Evolutionary conservation across 1,140 invertebrate genomes (phyloP).

Genomic region (Copidosoma floridanum): DNA sequence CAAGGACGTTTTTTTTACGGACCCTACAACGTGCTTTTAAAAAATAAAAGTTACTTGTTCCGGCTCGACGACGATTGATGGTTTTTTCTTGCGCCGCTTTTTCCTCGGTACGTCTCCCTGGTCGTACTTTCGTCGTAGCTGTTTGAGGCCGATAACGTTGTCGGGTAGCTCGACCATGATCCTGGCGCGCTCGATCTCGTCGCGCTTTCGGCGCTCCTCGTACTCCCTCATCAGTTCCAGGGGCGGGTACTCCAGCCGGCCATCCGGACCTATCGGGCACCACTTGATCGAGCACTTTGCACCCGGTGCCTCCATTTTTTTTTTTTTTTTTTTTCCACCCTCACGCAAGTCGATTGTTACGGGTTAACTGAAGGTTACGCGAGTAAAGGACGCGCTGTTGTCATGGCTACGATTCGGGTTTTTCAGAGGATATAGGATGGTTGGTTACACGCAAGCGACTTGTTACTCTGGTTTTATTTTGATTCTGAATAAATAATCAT

Average conservation of each 20-base stretch:
- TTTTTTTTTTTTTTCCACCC: no score
- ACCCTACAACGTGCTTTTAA: slow-evolving; percentile 20
- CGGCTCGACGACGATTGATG: no score
- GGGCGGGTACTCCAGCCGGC: slow-evolving; percentile 54
- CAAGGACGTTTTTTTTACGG: slow-evolving; percentile 19
- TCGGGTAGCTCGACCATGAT: slow-evolving; percentile 7
- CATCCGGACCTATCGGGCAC: slow-evolving; percentile 43
- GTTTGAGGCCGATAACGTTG: slow-evolving; percentile 38
- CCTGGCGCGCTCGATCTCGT: slow-evolving; percentile 8
- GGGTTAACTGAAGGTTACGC: no score
- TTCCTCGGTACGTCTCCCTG: slow-evolving; percentile 13
- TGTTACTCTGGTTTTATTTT: no score
- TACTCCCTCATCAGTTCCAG: slow-evolving; percentile 38
- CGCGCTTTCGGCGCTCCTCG: slow-evolving; percentile 32
- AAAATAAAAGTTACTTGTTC: slow-evolving; percentile 16
- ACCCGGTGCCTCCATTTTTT: not conserved
- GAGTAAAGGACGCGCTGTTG: no score
- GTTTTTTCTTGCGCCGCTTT: no score
- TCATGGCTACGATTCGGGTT: no score
- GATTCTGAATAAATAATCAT: no score
- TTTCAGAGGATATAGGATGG: no score
- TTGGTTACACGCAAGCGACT: no score
- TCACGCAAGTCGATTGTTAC: no score
- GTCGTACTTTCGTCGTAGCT: slow-evolving; percentile 37
- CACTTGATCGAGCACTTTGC: slow-evolving; percentile 19